Percentiles rank a stretch among this genome's conserved stretches.
These are phyloP conservation scores for Barypeithes pellucidus DNA, from an alignment of 2,888 invertebrate genomes.

Conservation along the genomic window DNA sequence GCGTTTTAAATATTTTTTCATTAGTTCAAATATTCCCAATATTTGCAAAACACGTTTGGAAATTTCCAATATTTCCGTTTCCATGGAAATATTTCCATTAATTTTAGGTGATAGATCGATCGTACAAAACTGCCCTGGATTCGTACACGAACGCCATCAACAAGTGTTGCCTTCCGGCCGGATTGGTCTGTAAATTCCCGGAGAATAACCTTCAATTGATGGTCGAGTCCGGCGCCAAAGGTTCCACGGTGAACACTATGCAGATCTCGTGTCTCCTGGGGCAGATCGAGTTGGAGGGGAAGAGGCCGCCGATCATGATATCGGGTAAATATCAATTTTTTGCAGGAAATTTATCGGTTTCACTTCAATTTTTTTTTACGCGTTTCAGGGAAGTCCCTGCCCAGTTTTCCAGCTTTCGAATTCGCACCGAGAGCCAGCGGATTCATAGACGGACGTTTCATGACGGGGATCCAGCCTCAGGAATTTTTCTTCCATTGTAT, in stretches of 20 bases:
- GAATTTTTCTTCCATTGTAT: constrained; percentile 99
- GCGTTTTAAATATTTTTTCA: too few species aligned
- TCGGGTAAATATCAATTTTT: constrained; percentile 77
- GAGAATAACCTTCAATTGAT: constrained; percentile 97
- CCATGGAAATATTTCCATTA: too few species aligned
- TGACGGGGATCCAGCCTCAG: constrained; percentile 97
- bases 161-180: constrained; percentile 86
- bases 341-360: too few species aligned
- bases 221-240: constrained; percentile 99
- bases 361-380: too few species aligned
- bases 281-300: constrained; percentile 98
- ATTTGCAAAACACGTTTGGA: too few species aligned
- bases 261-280: constrained; percentile 98
- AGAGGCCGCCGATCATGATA: constrained; percentile 95
- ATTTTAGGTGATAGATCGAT: constrained; percentile 80
- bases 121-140: constrained; percentile 87
- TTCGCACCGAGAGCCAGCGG: constrained; percentile 94
- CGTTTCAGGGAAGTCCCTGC: constrained; percentile 77
- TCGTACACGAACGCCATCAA: constrained; percentile 93
- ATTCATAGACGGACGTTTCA: constrained; percentile 95
- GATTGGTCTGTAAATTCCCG: constrained; percentile 91
- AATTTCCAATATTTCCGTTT: too few species aligned
- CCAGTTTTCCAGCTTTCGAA: constrained; percentile 93
- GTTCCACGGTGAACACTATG: constrained; percentile 97
- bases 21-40: too few species aligned